Evolutionary conservation across 2,113 vertebrate genomes (phyloP), one percentile per base, ranked within the genome.

Genomic region (Oryzias melastigma): DNA sequence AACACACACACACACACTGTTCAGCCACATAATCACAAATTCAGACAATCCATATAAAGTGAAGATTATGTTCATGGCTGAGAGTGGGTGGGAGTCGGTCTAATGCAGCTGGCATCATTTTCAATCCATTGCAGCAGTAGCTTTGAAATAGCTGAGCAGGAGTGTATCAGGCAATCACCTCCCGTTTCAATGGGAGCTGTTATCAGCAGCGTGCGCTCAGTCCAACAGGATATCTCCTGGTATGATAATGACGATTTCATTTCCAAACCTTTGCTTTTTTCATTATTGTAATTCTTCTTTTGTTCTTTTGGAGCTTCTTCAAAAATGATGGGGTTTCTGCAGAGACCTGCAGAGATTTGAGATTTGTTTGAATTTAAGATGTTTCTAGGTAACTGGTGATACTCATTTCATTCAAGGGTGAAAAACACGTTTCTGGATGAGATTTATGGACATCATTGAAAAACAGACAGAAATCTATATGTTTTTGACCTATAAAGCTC

Each of bases 21-120:
- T 77, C 45, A 67, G 51, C 52, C 74, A 62, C 41, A 73, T 65
- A 68, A 80, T 77, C 69, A 71, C 67, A 67, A 66, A 19, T 73
- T 61, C 22, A 72, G 65, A 78, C 71, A 70, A 75, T 78, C 62
- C 65, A 58, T 72, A 78, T 81, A 73, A 81, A 76, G 75, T 62
- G 46, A 52, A 73, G 69, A 81, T 78, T 65, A 62, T 57, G 46
- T 43, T 61, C 52, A 18, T 46, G 1, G 14, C 46, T 57, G 54
- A 59, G 71, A 70, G 71, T 70, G 68, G 71, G 77, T 73, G 68
- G 68, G 68, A 73, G 65, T 62, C 71, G 51, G 50, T 49, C 62
- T 51, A 35, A 54, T 71, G 68, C 78, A 84, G 69, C 78, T 79
- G 78, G 69, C 69, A 65, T 65, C 55, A 62, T 71, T 77, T 73